phyloP scores from a whole-genome alignment of 2,797 vertebrate species.

The Meda fulgida region DNA sequence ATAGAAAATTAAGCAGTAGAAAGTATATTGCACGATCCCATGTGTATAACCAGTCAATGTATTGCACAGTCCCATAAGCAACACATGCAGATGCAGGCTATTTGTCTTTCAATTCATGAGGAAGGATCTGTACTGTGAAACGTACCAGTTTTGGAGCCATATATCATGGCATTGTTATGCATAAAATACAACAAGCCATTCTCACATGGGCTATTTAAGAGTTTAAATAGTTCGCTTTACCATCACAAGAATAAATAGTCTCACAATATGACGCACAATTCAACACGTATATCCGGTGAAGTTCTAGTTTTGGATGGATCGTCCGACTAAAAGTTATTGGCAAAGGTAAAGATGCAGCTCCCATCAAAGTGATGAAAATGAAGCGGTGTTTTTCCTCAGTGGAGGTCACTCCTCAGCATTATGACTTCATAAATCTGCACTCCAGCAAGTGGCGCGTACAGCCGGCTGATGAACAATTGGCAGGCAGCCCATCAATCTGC shows the following conservation, averaged over 20 bases:
- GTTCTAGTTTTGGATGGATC: neutral
- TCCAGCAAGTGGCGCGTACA: neutral
- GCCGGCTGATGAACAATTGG: conserved; percentile 19
- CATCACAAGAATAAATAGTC: neutral
- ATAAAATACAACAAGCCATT: neutral
- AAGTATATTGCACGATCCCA: too few species aligned
- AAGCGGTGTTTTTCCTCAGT: neutral
- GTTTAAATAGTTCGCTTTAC: neutral
- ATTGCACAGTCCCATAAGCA: too few species aligned
- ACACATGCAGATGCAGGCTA: neutral
- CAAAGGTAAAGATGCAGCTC: neutral
- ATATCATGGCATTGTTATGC: neutral
- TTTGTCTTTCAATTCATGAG: neutral
- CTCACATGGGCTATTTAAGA: neutral
- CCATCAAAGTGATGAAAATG: conserved; percentile 28
- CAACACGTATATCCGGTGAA: neutral
- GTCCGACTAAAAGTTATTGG: conserved; percentile 7
- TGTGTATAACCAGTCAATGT: too few species aligned
- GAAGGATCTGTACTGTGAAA: neutral
- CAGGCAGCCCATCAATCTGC: conserved; percentile 24
- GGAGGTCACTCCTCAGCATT: conserved; percentile 15
- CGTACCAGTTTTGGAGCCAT: neutral
- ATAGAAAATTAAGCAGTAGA: too few species aligned
- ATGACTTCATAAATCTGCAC: conserved; percentile 31
- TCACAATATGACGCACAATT: neutral